Conservation (phyloP, 2,797 vertebrate genomes). For the Petrocephalus sullivani region DNA sequence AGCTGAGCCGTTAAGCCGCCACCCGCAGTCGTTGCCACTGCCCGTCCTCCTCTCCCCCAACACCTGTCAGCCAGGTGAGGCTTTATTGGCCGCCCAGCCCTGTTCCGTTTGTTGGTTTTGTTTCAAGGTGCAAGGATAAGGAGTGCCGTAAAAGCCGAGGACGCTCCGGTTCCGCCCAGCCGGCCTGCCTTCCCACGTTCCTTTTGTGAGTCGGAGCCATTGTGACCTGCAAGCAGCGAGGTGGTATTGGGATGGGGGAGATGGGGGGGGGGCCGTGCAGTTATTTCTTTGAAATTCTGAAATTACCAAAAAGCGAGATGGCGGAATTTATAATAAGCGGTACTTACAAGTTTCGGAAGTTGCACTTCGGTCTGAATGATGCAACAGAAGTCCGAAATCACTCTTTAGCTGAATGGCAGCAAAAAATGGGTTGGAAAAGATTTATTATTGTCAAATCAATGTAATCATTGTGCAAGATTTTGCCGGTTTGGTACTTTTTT, state of each 20-base stretch:
- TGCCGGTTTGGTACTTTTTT: neutral
- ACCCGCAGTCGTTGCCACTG: conserved; percentile 31
- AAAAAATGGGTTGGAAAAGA: neutral
- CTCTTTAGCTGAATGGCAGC: neutral
- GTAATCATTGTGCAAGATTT: neutral
- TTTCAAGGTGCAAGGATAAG: conserved; percentile 34
- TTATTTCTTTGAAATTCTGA: neutral
- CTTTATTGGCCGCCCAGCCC: conserved; percentile 37
- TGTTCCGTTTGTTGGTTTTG: conserved; percentile 20
- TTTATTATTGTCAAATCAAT: neutral
- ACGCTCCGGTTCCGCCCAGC: conserved; percentile 25
- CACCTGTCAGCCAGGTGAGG: conserved; percentile 65
- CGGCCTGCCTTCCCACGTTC: conserved; percentile 30
- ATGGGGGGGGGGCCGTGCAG: neutral
- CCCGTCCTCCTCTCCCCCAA: conserved; percentile 24
- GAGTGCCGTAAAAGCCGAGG: conserved; percentile 34
- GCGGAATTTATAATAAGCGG: neutral
- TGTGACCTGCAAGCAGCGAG: conserved; percentile 12
- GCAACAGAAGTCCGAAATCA: neutral
- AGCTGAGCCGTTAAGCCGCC: conserved; percentile 56
- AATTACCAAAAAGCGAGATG: neutral
- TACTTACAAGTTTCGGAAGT: neutral
- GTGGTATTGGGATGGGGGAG: neutral
- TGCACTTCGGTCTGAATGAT: neutral
- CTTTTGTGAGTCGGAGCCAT: conserved; percentile 39